Conservation (phyloP, 2,888 invertebrate genomes). For the Caenorhabditis panamensis region DNA sequence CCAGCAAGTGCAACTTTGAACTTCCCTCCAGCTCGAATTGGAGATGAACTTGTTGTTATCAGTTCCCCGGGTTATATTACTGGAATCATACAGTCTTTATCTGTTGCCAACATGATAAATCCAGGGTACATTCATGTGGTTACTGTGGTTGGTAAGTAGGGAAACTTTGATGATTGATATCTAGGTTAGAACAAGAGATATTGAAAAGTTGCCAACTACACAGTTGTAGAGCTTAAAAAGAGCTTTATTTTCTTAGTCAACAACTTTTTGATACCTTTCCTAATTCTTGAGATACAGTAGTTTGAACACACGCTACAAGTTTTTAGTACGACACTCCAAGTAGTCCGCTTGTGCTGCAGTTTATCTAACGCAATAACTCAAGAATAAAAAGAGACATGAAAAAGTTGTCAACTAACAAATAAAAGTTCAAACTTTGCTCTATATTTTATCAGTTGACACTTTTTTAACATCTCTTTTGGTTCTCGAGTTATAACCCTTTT, state of each 20-base stretch:
- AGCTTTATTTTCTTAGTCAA: no score
- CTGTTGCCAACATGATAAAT: conserved; percentile 12
- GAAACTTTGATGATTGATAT: background rate
- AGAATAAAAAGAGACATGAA: no score
- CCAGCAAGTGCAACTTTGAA: conserved; percentile 54
- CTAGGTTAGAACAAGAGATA: no score
- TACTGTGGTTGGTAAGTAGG: conserved; percentile 59
- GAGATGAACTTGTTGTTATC: conserved; percentile 65
- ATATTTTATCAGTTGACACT: background rate
- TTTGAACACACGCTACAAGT: no score
- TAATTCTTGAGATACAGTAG: no score
- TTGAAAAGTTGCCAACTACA: no score
- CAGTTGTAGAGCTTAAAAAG: background rate
- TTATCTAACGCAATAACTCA: no score
- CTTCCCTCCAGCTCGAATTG: conserved; percentile 65
- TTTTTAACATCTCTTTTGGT: background rate
- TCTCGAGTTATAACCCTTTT: background rate
- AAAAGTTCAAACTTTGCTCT: background rate
- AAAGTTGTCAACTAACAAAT: background rate
- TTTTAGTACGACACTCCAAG: no score
- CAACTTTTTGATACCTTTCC: no score
- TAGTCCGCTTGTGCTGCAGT: no score
- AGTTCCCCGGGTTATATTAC: conserved; percentile 58
- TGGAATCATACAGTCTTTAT: conserved; percentile 43
- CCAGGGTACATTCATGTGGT: conserved; percentile 60